Percentiles rank a stretch among this genome's conserved stretches.
These are phyloP conservation scores for Anastatus disparis DNA, from an alignment of 1,140 invertebrate genomes.

Conservation along the genomic window DNA sequence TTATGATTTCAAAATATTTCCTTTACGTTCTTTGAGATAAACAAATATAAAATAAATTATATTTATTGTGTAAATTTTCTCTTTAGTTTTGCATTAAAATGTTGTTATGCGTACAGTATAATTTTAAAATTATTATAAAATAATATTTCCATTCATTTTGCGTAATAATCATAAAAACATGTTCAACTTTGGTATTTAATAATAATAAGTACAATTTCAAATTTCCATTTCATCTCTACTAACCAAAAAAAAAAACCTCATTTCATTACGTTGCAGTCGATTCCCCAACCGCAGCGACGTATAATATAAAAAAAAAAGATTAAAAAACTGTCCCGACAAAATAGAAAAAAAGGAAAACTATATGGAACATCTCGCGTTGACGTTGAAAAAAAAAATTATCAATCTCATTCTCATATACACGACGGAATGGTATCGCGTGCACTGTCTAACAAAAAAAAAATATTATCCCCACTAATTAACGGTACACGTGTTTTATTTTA, in stretches of 20 bases:
- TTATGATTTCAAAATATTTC: too few species aligned
- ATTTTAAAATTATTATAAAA: too few species aligned
- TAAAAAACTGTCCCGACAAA: background rate
- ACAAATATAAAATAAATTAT: too few species aligned
- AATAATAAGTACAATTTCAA: too few species aligned
- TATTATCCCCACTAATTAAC: conserved; percentile 28
- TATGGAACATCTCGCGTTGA: too few species aligned
- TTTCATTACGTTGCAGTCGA: conserved; percentile 10
- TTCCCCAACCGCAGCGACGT: background rate
- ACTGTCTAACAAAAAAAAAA: background rate
- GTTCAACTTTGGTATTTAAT: too few species aligned
- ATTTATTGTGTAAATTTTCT: too few species aligned
- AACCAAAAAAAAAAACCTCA: background rate
- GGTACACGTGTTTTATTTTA: conserved; percentile 25
- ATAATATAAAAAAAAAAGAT: background rate
- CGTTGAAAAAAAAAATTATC: conserved; percentile 17
- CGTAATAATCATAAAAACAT: too few species aligned
- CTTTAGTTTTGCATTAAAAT: too few species aligned
- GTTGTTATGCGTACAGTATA: too few species aligned
- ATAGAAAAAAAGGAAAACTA: background rate
- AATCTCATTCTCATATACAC: background rate
- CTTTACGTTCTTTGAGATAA: too few species aligned
- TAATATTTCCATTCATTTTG: too few species aligned
- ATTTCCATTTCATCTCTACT: background rate
- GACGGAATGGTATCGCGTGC: background rate